Evolutionary conservation across 1,140 invertebrate genomes (phyloP).

Genomic region (Trichomalopsis sarcophagae): DNA sequence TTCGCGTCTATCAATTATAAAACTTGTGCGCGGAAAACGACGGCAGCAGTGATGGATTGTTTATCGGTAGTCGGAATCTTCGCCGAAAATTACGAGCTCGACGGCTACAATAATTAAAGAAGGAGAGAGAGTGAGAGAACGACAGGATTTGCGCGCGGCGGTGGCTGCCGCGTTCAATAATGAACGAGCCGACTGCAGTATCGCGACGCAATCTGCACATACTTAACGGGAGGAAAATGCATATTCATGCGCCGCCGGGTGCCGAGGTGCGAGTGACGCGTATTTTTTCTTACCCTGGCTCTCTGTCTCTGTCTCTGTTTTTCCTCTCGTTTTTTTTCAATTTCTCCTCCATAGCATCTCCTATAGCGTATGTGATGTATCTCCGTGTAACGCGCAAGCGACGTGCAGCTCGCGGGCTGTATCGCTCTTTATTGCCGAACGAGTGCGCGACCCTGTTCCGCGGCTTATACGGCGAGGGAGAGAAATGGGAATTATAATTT

Average conservation of each 20-base stretch:
- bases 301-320: neutral
- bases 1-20: slow-evolving; percentile 13
- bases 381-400: neutral
- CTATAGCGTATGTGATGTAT: neutral
- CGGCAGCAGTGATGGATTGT: neutral
- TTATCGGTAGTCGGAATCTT: neutral
- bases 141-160: slow-evolving; percentile 10
- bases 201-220: slow-evolving; percentile 74
- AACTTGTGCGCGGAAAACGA: neutral
- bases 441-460: neutral
- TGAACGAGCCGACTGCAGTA: slow-evolving; percentile 73
- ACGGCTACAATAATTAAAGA: neutral
- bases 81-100: neutral
- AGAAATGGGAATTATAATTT: slow-evolving; percentile 52
- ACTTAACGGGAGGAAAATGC: slow-evolving; percentile 74
- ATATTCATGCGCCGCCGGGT: slow-evolving; percentile 70
- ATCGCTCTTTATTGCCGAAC: slow-evolving; percentile 17
- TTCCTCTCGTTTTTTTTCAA: slow-evolving; percentile 2
- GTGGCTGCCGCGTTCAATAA: slow-evolving; percentile 72
- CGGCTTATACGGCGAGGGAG: neutral
- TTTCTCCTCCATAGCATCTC: neutral
- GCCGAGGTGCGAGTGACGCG: slow-evolving; percentile 63
- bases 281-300: slow-evolving; percentile 56
- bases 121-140: neutral
- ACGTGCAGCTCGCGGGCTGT: neutral